These are phyloP conservation scores for Leucoraja erinaceus DNA, from an alignment of 2,113 vertebrate species.

Conservation along the genomic window DNA sequence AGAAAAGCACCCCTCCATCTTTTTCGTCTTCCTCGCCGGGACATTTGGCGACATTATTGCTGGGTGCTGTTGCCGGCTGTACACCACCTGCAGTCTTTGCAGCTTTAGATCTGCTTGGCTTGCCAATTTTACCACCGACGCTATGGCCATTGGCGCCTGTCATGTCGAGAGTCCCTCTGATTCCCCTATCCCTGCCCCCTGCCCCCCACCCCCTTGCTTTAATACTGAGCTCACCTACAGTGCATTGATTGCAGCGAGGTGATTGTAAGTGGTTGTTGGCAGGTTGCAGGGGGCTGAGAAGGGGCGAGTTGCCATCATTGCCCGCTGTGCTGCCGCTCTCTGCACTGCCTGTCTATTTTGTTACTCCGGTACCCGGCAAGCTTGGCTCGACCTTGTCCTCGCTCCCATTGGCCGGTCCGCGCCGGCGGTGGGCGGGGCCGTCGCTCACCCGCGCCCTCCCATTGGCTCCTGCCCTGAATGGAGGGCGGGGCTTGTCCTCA, in stretches of 20 bases:
- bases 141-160: conserved; percentile 64
- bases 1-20: conserved; percentile 80
- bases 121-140: conserved; percentile 47
- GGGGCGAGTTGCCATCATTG: not conserved
- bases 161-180: conserved; percentile 53
- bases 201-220: not conserved
- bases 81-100: conserved; percentile 45
- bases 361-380: conserved; percentile 24
- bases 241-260: not conserved
- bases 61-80: conserved; percentile 49
- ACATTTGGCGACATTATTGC: conserved; percentile 61
- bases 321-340: not conserved
- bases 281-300: not conserved
- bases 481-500: too few species aligned
- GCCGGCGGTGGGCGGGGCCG: not conserved
- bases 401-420: not conserved
- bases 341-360: not conserved
- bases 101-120: conserved; percentile 68
- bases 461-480: not conserved
- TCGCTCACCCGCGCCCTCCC: not conserved
- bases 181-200: not conserved
- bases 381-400: not conserved
- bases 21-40: conserved; percentile 73
- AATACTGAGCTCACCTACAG: not conserved
- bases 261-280: not conserved